A percentile compares a stretch with the other conserved stretches of the same genome.
Conservation (phyloP, 1,140 invertebrate genomes). For the Aphelinus atriplicis region DNA sequence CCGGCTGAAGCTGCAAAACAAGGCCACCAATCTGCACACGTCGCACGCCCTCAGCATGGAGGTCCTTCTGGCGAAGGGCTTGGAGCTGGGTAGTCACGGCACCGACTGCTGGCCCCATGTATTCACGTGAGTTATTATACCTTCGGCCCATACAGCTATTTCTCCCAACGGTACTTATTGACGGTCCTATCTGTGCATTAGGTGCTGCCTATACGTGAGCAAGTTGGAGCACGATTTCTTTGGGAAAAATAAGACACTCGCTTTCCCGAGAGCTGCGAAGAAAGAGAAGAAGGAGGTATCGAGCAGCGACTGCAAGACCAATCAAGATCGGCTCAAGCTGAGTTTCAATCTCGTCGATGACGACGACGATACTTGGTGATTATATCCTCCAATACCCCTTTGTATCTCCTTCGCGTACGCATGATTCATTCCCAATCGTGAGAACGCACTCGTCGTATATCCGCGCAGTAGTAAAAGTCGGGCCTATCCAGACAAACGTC, state of each 20-base stretch:
- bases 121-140: slow-evolving; percentile 73
- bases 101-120: slow-evolving; percentile 94
- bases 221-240: slow-evolving; percentile 89
- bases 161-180: background rate
- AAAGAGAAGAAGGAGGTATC: slow-evolving; percentile 61
- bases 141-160: too few species aligned
- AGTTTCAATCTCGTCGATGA: slow-evolving; percentile 71
- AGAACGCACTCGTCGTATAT: too few species aligned
- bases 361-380: slow-evolving; percentile 81
- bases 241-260: slow-evolving; percentile 70
- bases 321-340: slow-evolving; percentile 63
- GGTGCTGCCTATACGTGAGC: slow-evolving; percentile 88
- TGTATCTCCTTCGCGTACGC: too few species aligned
- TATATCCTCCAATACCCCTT: slow-evolving; percentile 1
- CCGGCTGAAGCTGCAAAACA: slow-evolving; percentile 61
- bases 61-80: slow-evolving; percentile 80
- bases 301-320: slow-evolving; percentile 52
- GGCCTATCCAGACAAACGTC: too few species aligned
- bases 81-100: slow-evolving; percentile 90
- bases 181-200: slow-evolving; percentile 39
- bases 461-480: too few species aligned
- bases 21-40: slow-evolving; percentile 78
- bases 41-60: slow-evolving; percentile 92
- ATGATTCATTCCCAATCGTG: too few species aligned
- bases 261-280: slow-evolving; percentile 60